Base-by-base conservation (phyloP, 2,888 invertebrate species). In the Stenichneumon culpator region DNA sequence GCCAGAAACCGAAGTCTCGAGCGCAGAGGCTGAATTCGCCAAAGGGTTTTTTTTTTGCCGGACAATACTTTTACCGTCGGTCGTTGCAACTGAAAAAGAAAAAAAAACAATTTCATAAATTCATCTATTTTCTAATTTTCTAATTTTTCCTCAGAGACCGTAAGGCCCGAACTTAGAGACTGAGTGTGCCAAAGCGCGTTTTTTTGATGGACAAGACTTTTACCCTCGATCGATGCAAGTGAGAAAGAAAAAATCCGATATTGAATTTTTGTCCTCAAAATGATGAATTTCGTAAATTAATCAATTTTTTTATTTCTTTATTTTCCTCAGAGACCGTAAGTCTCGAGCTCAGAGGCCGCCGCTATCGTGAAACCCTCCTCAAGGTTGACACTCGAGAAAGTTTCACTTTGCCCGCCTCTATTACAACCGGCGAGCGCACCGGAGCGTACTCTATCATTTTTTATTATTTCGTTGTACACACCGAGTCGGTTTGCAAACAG, bases 301-400 rank as follows among this genome's bases (percentile, higher is more conserved):
- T 28, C 0, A 28, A 28, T 5, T 4, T 4, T 28, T 28, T 5
- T 44, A 3, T 44, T 44, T 1, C 3, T 44, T 2, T 44, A 14
- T 57, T 57, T 25, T 57, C 52, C 19, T 19, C 16, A 57, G 25
- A 57, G 25, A 57, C 22, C 22, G 22, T 2, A 19, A 36, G 9
- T 25, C 54, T 25, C 39, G 9, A n/a, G 16, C 9, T 11, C 32
- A 39, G 16, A 28, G 44, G 16, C 19, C 69, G 14, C 47, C 68
- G 16, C 78, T 68, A 39, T 67, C 39, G 67, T 14, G 39, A 77
- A 77, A 50, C 65, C 63, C 65, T 75, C 70, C 72, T 79, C 79
- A 79, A 79, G 79, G 79, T 79, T 72, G 70, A 50, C 70, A 72
- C 70, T 50, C 79, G 79, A 79, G 79, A 79, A 79, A 79, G 79